Evolutionary conservation across 2,888 invertebrate genomes (phyloP), one percentile per base, ranked within the genome.

Genomic region (Platycnemis pennipes): DNA sequence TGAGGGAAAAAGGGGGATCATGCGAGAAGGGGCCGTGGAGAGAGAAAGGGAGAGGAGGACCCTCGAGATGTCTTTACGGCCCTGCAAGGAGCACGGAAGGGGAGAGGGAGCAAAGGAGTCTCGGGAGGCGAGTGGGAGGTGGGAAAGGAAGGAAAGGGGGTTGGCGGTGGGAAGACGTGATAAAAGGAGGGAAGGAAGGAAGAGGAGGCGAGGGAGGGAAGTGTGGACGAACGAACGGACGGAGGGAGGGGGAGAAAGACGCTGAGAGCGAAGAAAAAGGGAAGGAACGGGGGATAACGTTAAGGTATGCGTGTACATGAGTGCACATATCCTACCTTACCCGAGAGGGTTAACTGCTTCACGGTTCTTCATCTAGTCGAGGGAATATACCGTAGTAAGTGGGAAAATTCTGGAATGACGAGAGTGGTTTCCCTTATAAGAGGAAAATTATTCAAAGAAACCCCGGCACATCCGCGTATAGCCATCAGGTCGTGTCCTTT

Each of bases 21-120:
- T 31, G 2, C n/a, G 49, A 53, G 46, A 45, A 31, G 37, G 19
- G n/a, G 26, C 45, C 8, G 45, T 53, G 37, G 49, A n/a, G 88
- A 22, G 49, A 19, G 88, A 31, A n/a, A 49, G 53, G 56, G 56
- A 31, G 2, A 26, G 56, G 42, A 89, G 56, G 56, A 42, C 42
- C 89, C 89, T 89, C 56, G 89, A 89, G 89, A 89, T 56, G 56
- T 53, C 89, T 89, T 89, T 63, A 77, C 31, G 77, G 37, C 13
- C 13, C 37, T 77, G 77, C 77, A 77, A 77, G n/a, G 77, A 63
- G 77, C 22, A 26, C 53, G 88, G 19, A 37, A 13, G 19, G 49
- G 42, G 56, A 49, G 49, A 89, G 46, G 16, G 77, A 37, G 77
- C 31, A 77, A 77, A n/a, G 63, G n/a, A 22, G 63, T 8, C 63